Conservation (phyloP, 2,888 invertebrate species). For the Spilarctia lutea region DNA sequence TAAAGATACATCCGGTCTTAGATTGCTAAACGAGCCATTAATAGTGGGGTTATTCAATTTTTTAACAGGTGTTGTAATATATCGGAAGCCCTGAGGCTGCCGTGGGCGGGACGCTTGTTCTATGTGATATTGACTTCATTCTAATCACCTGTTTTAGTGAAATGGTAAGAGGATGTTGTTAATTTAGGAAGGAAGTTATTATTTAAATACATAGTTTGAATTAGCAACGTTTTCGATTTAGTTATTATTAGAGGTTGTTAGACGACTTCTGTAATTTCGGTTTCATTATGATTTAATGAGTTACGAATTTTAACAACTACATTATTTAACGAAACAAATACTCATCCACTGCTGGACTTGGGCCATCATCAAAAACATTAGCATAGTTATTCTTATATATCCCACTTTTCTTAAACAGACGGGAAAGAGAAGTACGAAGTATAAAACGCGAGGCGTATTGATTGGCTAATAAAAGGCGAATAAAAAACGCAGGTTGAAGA, state of each 20-base stretch:
- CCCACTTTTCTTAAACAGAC: too few species aligned
- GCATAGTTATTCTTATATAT: too few species aligned
- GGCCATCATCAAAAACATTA: too few species aligned
- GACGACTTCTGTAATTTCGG: constrained; percentile 13
- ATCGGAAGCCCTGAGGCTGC: constrained; percentile 38
- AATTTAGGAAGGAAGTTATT: constrained; percentile 29
- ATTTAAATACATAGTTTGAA: constrained; percentile 16
- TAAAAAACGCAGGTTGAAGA: too few species aligned
- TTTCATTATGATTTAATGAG: not conserved
- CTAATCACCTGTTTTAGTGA: constrained; percentile 17
- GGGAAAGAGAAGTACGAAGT: too few species aligned
- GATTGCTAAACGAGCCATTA: constrained; percentile 62
- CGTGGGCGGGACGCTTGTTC: constrained; percentile 36
- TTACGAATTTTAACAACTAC: not conserved
- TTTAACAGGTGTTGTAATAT: constrained; percentile 45
- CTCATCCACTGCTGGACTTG: too few species aligned
- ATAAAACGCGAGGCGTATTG: too few species aligned
- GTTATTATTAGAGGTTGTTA: not conserved
- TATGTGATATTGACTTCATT: constrained; percentile 19
- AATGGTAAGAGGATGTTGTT: constrained; percentile 22
- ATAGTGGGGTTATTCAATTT: constrained; percentile 53
- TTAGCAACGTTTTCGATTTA: constrained; percentile 10
- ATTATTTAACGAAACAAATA: too few species aligned
- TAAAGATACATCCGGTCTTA: constrained; percentile 67
- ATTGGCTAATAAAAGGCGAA: too few species aligned